These are phyloP conservation scores for Phoenicopterus ruber DNA, from an alignment of 2,113 vertebrate genomes.

Conservation along the genomic window DNA sequence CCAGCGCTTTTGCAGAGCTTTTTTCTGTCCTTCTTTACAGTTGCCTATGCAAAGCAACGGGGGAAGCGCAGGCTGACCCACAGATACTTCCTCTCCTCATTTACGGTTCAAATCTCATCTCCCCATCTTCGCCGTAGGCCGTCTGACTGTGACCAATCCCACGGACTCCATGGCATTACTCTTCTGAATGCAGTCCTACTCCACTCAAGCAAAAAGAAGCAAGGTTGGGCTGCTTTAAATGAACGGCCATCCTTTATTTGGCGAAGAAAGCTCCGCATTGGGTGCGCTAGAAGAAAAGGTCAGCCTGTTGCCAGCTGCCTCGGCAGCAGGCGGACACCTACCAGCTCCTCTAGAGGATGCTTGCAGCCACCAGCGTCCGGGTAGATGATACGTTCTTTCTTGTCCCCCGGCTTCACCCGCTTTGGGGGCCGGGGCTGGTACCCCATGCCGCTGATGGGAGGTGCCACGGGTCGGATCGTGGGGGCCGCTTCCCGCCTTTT, in stretches of 20 bases:
- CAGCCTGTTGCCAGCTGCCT: background rate
- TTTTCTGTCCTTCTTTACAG: background rate
- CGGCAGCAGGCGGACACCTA: slow-evolving; percentile 37
- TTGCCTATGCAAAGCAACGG: background rate
- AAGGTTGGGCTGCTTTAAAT: background rate
- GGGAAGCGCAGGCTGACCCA: background rate
- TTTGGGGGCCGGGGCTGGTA: slow-evolving; percentile 76
- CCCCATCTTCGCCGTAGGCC: background rate
- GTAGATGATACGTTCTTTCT: background rate
- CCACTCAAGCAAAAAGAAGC: background rate
- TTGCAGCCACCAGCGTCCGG: slow-evolving; percentile 83
- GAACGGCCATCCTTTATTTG: accelerated
- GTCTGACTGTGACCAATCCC: background rate
- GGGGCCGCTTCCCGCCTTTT: slow-evolving; percentile 4
- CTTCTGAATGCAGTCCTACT: background rate
- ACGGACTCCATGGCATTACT: background rate
- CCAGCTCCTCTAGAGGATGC: slow-evolving; percentile 75
- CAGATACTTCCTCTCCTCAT: background rate
- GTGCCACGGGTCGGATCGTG: slow-evolving; percentile 49
- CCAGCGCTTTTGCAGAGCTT: background rate
- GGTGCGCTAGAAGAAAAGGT: background rate
- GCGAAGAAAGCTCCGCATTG: accelerated
- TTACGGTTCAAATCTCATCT: background rate
- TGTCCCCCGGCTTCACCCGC: accelerated
- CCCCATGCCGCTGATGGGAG: slow-evolving; percentile 64